Conservation (phyloP, 1,140 invertebrate genomes). For the Penaeus japonicus region DNA sequence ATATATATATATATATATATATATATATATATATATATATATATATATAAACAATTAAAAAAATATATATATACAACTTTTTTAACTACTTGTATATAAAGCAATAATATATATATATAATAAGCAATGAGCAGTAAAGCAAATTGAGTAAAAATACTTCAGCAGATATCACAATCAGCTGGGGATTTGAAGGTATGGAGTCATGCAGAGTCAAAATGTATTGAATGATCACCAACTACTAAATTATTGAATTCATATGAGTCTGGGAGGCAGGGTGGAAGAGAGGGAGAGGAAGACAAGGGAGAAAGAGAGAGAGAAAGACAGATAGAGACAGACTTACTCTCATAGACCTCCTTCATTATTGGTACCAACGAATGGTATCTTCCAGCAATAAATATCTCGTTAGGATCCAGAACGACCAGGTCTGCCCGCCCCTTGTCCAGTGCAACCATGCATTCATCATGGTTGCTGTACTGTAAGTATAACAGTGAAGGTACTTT, state of each 20-base stretch:
- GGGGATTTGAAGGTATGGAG: too few species aligned
- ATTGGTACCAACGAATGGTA: constrained; percentile 93
- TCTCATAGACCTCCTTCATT: constrained; percentile 75
- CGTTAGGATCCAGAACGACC: constrained; percentile 88
- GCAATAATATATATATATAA: too few species aligned
- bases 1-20: background rate
- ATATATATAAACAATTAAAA: background rate
- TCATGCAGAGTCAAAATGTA: too few species aligned
- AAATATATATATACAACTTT: background rate
- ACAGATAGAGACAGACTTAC: constrained; percentile 46
- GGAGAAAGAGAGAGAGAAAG: too few species aligned
- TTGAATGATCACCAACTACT: too few species aligned
- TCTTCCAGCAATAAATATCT: constrained; percentile 89
- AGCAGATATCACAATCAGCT: too few species aligned
- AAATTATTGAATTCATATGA: too few species aligned
- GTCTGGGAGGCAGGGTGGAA: too few species aligned
- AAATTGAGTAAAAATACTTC: too few species aligned
- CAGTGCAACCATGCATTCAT: constrained; percentile 79
- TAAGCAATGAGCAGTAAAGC: too few species aligned
- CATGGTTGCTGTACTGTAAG: constrained; percentile 39
- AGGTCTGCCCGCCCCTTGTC: constrained; percentile 74
- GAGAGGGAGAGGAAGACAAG: too few species aligned
- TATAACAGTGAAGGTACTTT: background rate
- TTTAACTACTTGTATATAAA: background rate
- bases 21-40: constrained; percentile 7